phyloP scores from a whole-genome alignment of 2,113 vertebrate genomes.

The Dendrocopos noguchii region DNA sequence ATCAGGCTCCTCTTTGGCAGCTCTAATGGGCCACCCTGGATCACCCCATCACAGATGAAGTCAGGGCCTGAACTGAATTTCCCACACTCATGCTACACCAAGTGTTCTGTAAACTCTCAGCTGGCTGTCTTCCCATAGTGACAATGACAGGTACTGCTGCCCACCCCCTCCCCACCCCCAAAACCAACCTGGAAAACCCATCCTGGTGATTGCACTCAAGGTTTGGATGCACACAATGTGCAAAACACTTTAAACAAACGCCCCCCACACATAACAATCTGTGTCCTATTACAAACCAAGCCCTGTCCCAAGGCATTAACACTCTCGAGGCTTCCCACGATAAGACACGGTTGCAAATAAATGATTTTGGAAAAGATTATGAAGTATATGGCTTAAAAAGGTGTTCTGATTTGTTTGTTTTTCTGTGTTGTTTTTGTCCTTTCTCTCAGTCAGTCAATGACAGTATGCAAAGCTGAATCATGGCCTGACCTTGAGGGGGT shows the following conservation, averaged over 20 bases:
- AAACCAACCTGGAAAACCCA: neutral
- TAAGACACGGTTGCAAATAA: slow-evolving; percentile 42
- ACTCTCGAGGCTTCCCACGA: neutral
- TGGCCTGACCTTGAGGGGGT: slow-evolving; percentile 39
- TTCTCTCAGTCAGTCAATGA: neutral
- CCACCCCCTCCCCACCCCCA: neutral
- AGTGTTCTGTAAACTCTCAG: neutral
- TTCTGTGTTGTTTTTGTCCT: neutral
- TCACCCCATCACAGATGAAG: neutral
- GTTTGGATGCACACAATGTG: slow-evolving; percentile 24
- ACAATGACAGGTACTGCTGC: neutral
- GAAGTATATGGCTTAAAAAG: slow-evolving; percentile 68
- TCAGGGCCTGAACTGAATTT: neutral
- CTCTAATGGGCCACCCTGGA: neutral
- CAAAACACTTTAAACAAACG: slow-evolving; percentile 43
- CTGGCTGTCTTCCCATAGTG: neutral
- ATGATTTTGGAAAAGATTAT: slow-evolving; percentile 36
- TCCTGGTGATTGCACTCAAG: neutral
- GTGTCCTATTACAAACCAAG: slow-evolving; percentile 22
- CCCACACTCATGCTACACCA: neutral
- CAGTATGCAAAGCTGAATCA: neutral
- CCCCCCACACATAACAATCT: neutral
- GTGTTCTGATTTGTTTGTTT: neutral
- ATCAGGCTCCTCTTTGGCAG: neutral
- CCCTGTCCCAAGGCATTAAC: neutral